phyloP scores from a whole-genome alignment of 1,140 invertebrate species.

The Tigriopus japonicus region DNA sequence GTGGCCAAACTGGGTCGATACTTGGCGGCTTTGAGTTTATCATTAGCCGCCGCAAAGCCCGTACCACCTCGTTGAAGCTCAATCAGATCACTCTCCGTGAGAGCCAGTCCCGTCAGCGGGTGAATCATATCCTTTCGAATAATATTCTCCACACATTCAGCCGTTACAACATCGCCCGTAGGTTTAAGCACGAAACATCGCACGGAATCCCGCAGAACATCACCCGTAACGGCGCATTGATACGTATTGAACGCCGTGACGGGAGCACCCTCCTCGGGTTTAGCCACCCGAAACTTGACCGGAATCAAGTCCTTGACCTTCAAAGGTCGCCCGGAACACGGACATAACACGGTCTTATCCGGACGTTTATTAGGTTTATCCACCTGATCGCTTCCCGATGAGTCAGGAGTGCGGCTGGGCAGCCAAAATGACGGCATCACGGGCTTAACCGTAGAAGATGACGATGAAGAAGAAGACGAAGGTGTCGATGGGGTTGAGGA shows the following conservation, averaged over 20 bases:
- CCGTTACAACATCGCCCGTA: constrained; percentile 84
- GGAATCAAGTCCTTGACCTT: constrained; percentile 32
- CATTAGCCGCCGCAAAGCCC: constrained; percentile 14
- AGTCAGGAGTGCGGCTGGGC: constrained; percentile 63
- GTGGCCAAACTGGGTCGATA: not conserved
- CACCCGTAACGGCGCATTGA: constrained; percentile 92
- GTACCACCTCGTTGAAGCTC: constrained; percentile 53
- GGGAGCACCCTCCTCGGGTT: constrained; percentile 31
- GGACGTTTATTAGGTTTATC: constrained; percentile 26
- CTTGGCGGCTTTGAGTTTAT: constrained; percentile 3
- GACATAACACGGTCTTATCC: constrained; percentile 77
- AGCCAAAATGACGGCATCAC: constrained; percentile 89
- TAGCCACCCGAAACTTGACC: not conserved
- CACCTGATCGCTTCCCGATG: too few species aligned
- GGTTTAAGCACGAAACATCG: constrained; percentile 77
- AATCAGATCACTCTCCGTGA: constrained; percentile 88
- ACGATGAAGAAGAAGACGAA: not conserved
- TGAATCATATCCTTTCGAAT: constrained; percentile 95
- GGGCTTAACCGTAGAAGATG: constrained; percentile 9
- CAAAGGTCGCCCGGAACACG: constrained; percentile 70
- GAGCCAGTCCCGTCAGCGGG: constrained; percentile 64
- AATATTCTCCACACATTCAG: constrained; percentile 89
- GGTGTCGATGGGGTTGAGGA: constrained; percentile 14
- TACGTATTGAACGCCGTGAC: constrained; percentile 47
- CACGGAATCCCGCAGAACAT: constrained; percentile 81